Conservation (phyloP, 1,140 invertebrate genomes). For the Asobara japonica region DNA sequence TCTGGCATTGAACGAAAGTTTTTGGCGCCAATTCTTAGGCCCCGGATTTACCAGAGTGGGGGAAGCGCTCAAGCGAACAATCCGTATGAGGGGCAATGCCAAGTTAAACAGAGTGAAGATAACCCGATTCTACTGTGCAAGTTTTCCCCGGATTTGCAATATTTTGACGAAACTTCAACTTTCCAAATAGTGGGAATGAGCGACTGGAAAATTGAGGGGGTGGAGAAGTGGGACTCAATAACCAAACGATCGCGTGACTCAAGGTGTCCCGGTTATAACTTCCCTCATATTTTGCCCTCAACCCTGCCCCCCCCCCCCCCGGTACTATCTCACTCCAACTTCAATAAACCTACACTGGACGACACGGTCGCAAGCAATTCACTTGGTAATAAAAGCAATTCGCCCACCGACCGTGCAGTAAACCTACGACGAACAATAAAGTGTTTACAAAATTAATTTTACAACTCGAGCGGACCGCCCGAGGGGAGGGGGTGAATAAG, state of each 20-base stretch:
- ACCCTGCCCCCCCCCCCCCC: neutral
- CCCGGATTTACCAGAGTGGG: too few species aligned
- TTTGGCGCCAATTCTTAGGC: too few species aligned
- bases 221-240: neutral
- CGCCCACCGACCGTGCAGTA: conserved; percentile 40
- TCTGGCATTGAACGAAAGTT: too few species aligned
- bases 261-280: conserved; percentile 2
- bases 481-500: neutral
- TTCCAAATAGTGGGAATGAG: conserved; percentile 24
- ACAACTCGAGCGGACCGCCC: conserved; percentile 42
- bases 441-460: conserved; percentile 60
- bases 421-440: conserved; percentile 50
- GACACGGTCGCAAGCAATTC: conserved; percentile 1
- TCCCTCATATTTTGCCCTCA: conserved; percentile 3
- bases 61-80: too few species aligned
- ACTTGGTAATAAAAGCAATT: conserved; percentile 49
- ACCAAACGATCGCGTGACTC: conserved; percentile 28
- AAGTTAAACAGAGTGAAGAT: too few species aligned
- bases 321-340: neutral
- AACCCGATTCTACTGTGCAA: too few species aligned
- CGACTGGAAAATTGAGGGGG: conserved; percentile 13
- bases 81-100: too few species aligned
- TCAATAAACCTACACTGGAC: neutral
- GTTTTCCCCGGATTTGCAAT: too few species aligned
- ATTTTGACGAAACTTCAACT: neutral